Evolutionary conservation across 2,113 vertebrate genomes (phyloP).

Genomic region (Halcyon senegalensis): DNA sequence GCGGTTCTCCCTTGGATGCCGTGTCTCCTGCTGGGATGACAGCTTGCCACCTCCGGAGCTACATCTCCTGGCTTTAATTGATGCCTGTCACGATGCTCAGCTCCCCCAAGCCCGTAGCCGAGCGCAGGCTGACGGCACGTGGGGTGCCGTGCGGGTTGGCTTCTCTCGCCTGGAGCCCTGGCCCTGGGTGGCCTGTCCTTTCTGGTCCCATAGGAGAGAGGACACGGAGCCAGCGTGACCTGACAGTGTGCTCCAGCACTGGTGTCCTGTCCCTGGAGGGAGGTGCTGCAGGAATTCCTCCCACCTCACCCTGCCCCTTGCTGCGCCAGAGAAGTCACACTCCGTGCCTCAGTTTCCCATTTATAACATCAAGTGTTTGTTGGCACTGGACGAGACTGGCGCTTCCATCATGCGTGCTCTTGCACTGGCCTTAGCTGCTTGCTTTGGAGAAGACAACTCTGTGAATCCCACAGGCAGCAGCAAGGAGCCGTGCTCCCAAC

Average conservation of each 20-base stretch:
- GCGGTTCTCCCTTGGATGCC: neutral
- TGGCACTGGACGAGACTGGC: no score
- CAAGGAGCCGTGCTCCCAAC: neutral
- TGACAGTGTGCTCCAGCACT: accelerated
- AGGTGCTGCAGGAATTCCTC: neutral
- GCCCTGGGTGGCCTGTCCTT: neutral
- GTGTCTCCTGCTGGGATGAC: constrained; percentile 30
- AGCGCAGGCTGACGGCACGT: accelerated
- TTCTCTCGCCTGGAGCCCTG: neutral
- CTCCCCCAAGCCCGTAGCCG: neutral
- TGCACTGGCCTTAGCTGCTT: neutral
- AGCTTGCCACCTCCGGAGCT: constrained; percentile 45
- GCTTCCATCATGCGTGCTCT: accelerated
- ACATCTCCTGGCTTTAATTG: constrained; percentile 1
- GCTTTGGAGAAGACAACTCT: neutral
- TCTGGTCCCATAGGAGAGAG: neutral
- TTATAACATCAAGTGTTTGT: accelerated
- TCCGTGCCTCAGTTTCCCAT: neutral
- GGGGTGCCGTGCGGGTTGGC: accelerated
- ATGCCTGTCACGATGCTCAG: constrained; percentile 21
- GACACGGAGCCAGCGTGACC: neutral
- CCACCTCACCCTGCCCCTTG: neutral
- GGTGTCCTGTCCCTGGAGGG: accelerated
- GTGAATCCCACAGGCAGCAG: neutral
- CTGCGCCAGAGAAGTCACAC: accelerated